These are phyloP conservation scores for Eulemur macaco DNA, from an alignment of 2,113 vertebrate species.

Conservation along the genomic window DNA sequence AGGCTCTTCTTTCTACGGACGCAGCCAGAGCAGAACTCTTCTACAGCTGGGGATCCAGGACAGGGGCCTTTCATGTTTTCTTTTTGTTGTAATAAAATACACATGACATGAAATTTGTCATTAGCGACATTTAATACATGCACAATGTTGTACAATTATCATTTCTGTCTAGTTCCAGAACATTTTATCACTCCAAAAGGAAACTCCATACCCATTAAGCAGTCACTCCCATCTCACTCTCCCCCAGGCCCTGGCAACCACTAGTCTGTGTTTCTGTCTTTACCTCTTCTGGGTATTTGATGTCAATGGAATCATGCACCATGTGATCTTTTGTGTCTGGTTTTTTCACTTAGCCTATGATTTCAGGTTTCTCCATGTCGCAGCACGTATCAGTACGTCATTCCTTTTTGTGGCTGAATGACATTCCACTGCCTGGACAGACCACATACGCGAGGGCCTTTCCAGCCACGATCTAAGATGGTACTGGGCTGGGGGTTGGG, in stretches of 20 bases:
- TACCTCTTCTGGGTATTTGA: background rate
- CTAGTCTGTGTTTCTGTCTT: background rate
- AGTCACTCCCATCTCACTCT: background rate
- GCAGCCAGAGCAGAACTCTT: background rate
- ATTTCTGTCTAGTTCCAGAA: background rate
- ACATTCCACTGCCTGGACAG: too few relatives aligned
- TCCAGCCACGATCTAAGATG: background rate
- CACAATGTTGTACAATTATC: background rate
- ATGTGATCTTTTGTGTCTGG: background rate
- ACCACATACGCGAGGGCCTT: too few relatives aligned
- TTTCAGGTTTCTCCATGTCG: background rate
- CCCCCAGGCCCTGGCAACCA: background rate
- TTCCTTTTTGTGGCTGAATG: background rate
- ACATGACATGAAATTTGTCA: background rate
- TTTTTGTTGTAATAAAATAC: background rate
- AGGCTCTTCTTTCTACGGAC: background rate
- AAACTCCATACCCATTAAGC: background rate
- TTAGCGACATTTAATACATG: background rate
- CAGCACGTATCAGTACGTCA: background rate
- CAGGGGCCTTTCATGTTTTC: background rate
- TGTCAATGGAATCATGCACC: background rate
- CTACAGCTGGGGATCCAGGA: background rate
- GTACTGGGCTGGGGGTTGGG: too few relatives aligned
- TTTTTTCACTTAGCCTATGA: background rate
- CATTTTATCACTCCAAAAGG: background rate